phyloP scores from a whole-genome alignment of 1,140 invertebrate genomes.

The Orchestia grillus region DNA sequence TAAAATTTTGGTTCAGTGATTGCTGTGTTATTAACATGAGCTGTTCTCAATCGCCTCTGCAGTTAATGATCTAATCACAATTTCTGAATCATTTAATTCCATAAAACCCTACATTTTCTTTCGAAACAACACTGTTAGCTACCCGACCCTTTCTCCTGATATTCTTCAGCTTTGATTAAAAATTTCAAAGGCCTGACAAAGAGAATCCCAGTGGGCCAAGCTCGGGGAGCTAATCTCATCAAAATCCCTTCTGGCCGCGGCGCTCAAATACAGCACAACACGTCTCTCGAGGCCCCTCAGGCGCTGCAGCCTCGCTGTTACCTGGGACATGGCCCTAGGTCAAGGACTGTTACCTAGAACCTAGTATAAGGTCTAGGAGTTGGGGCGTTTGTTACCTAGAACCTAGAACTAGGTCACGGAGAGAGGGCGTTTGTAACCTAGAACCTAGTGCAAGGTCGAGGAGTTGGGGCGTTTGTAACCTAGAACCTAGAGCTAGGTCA shows the following conservation, averaged over 20 bases:
- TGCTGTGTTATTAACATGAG: too few relatives aligned
- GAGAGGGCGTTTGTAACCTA: too few relatives aligned
- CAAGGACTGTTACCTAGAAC: neutral
- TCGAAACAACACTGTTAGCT: neutral
- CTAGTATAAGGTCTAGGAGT: neutral
- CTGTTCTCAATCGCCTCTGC: too few relatives aligned
- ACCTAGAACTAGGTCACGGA: neutral
- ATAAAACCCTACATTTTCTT: neutral
- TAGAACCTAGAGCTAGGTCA: neutral
- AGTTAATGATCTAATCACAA: neutral
- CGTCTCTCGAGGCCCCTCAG: neutral
- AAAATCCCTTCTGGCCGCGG: neutral
- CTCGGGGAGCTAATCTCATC: neutral
- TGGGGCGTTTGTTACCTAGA: neutral
- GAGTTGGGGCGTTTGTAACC: too few relatives aligned
- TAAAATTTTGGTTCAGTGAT: too few relatives aligned
- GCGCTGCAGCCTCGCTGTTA: neutral
- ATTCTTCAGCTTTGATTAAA: neutral
- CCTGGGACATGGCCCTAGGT: neutral
- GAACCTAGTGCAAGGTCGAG: neutral
- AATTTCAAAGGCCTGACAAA: neutral
- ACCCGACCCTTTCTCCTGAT: neutral
- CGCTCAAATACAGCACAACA: neutral
- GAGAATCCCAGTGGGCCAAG: neutral
- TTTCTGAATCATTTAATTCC: neutral